Base-by-base conservation (phyloP, 2,113 vertebrate genomes). In the Talpa occidentalis region DNA sequence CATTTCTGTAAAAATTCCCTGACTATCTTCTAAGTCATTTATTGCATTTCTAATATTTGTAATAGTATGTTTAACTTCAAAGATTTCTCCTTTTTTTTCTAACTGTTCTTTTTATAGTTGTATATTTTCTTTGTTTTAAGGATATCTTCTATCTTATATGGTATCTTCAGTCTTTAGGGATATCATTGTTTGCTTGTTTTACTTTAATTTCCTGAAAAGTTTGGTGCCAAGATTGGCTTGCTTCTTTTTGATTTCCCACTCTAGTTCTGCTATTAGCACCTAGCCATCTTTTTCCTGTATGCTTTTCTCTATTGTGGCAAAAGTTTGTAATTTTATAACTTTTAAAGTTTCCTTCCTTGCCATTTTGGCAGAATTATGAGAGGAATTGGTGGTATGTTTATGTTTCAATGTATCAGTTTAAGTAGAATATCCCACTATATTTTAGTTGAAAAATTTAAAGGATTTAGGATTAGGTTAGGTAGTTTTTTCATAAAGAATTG, bases 381-480 rank as follows among this genome's bases (percentile, higher is more conserved):
- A 88, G 60, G 35, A 15, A 74, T 60, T 76, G 32, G 15, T 56
- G 24, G 5, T 73, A 49, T 60, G 21, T 88, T 16, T 89, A 83
- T 60, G 52, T 81, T 85, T 89, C 40, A 76, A 42, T 59, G 10
- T 88, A 40, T 59, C 11, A 56, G 73, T 35, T 93, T 84, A 67
- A 69, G 35, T 80, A 64, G 49, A 85, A 64, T 80, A 74, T 79
- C 60, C 44, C 12, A 92, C 6, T 80, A 47, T 4, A 70, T 84
- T 93, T 79, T 95, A 64, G 42, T 37, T 60, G 49, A 96, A 77
- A 81, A 37, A 32, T 17, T 64, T 60, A 62, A 88, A 93, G 26
- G 10, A 54, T 85, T 85, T 94, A 47, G 8, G 22, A 40, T 80
- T 69, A 52, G 21, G 28, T 80, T 69, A 52, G 21, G 28, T 88